Evolutionary conservation across 2,797 vertebrate species (phyloP), one percentile per base, ranked within the genome.

Genomic region (Galagoides demidoff): DNA sequence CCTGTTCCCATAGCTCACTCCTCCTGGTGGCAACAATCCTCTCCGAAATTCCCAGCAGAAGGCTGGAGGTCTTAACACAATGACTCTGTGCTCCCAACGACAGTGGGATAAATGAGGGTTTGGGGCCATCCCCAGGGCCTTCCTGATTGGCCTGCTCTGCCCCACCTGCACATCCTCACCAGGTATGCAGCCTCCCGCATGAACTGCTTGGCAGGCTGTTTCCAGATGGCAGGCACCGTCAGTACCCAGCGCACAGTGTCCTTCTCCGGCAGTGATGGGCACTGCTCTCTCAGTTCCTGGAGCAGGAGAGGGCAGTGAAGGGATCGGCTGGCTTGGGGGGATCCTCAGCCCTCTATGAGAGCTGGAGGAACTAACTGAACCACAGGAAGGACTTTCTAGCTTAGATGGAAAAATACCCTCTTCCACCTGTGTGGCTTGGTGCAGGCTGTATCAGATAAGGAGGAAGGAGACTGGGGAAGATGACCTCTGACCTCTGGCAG

Each of bases 141-240:
- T 66, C 70, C 70, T 0, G 1, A 39, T 31, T 70, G 27, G 45
- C 0, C 3, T 23, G 23, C 68, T n/a, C 45, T 11, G 49, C 34
- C 43, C 76, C 9, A 14, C 43, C 19, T 17, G 27, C 16, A 13
- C 0, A 0, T 76, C 14, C 98, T 97, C 97, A 99, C 99, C 99
- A 99, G 97, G 97, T 99, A 99, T 66, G 99, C 99, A 0, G 99
- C 99, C 93, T 99, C 99, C 96, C 99, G 98, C 99, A 99, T 99
- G 98, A 99, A 99, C 98, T 99, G 99, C 98, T 99, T 99, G 98
- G 99, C 99, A 0, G 99, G 99, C 96, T 99, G 99, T 97, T 99
- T 99, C 99, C 99, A 99, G 96, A 99, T 99, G 31, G 99, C 99
- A 0, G 99, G 99, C n/a, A 99, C 99, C 0, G 99, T 99, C 98